These are phyloP conservation scores for Tipula vernalis DNA, from an alignment of 2,888 invertebrate species.

Conservation along the genomic window DNA sequence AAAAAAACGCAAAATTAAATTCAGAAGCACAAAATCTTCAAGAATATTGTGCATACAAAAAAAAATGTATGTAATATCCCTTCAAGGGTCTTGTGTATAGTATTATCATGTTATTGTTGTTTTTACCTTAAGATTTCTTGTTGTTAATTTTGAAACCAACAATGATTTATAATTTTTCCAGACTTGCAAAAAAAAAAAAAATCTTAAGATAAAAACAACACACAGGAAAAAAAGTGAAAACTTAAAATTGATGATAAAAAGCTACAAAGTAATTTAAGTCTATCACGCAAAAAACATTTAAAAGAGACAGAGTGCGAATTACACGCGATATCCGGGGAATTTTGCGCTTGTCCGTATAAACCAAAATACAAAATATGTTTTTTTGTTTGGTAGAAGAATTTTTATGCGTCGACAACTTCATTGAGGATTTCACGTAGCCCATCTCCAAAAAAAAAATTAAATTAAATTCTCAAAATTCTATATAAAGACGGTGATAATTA, in stretches of 20 bases:
- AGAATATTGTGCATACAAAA: background rate
- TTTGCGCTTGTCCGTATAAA: background rate
- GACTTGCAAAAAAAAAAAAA: background rate
- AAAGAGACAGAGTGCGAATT: background rate
- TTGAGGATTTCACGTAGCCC: background rate
- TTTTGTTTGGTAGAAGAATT: background rate
- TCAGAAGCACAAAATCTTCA: background rate
- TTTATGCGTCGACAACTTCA: background rate
- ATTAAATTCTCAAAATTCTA: background rate
- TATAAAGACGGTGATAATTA: background rate
- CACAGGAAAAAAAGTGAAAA: background rate
- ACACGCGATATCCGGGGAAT: background rate
- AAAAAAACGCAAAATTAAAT: background rate
- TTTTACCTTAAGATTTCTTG: background rate
- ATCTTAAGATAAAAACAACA: background rate
- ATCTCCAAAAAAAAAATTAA: background rate
- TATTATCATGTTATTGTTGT: background rate
- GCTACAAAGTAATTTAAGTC: background rate
- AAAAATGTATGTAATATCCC: background rate
- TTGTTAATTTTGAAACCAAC: background rate
- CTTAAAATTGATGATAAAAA: background rate
- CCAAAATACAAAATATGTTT: background rate
- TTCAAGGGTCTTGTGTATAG: background rate
- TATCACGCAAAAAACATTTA: background rate
- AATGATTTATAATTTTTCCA: background rate